A percentile compares a stretch with the other conserved stretches of the same genome.
These are phyloP conservation scores for Quadriops clusia DNA, from an alignment of 2,888 invertebrate species.

Conservation along the genomic window DNA sequence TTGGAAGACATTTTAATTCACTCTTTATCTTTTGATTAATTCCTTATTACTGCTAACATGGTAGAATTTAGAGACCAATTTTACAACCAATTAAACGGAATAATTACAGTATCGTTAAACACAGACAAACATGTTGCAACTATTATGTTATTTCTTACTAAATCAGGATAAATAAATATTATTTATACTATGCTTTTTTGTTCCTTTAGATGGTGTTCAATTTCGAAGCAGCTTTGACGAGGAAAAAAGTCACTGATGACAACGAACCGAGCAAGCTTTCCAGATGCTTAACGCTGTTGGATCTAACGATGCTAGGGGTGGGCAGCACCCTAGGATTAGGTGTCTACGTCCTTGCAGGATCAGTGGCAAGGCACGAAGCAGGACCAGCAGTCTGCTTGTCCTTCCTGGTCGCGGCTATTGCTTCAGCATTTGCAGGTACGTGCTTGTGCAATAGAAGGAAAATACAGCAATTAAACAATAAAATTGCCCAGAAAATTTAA, in stretches of 20 bases:
- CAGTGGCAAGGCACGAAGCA: slow-evolving; percentile 73
- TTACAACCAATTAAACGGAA: too few relatives aligned
- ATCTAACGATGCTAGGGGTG: slow-evolving; percentile 78
- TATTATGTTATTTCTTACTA: too few relatives aligned
- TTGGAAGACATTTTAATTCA: too few relatives aligned
- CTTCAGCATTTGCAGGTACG: slow-evolving; percentile 82
- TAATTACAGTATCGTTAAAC: too few relatives aligned
- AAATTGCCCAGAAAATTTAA: too few relatives aligned
- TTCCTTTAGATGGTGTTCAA: slow-evolving; percentile 11
- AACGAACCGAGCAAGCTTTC: slow-evolving; percentile 36
- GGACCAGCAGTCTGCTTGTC: slow-evolving; percentile 88
- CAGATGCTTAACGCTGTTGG: slow-evolving; percentile 67
- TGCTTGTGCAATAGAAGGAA: too few relatives aligned
- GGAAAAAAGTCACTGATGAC: slow-evolving; percentile 36
- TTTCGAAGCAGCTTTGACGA: slow-evolving; percentile 28
- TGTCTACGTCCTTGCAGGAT: slow-evolving; percentile 86
- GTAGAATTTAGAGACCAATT: too few relatives aligned
- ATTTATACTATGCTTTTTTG: slow-evolving; percentile 1
- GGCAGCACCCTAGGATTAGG: slow-evolving; percentile 87
- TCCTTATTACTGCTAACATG: too few relatives aligned
- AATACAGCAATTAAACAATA: too few relatives aligned
- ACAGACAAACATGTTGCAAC: too few relatives aligned
- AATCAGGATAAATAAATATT: too few relatives aligned
- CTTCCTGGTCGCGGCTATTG: slow-evolving; percentile 83
- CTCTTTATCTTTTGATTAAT: too few relatives aligned